Evolutionary conservation across 53 echinoderm and acorn worm genomes (phyloP).

Genomic region (Apostichopus leukothele): DNA sequence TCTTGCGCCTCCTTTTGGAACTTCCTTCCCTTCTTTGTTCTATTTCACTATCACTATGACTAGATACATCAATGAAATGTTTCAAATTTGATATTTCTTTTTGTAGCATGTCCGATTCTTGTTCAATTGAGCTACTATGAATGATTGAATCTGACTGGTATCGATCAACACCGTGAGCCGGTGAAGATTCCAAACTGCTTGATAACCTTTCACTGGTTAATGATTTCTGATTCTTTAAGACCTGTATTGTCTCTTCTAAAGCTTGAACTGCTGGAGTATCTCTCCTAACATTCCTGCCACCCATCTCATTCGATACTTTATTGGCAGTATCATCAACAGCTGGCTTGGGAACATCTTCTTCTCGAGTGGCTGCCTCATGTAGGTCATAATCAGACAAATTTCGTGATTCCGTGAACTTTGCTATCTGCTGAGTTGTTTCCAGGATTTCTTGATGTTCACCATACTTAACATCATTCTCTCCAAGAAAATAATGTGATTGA

Average conservation of each 20-base stretch:
- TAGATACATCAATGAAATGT: constrained; percentile 33
- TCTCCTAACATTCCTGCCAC: not conserved
- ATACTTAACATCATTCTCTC: not conserved
- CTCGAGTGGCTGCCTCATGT: constrained; percentile 27
- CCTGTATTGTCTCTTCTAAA: constrained; percentile 26
- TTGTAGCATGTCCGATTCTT: not conserved
- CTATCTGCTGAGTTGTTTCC: constrained; percentile 42
- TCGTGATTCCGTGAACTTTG: constrained; percentile 37
- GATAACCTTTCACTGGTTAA: not conserved
- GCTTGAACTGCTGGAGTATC: constrained; percentile 36
- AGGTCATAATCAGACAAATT: constrained; percentile 38
- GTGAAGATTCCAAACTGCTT: constrained; percentile 38
- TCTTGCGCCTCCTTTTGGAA: constrained; percentile 35
- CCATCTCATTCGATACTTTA: not conserved
- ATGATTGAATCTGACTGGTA: not conserved
- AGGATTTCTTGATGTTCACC: constrained; percentile 42
- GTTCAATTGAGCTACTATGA: constrained; percentile 20
- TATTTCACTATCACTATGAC: constrained; percentile 93
- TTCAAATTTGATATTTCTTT: constrained; percentile 20
- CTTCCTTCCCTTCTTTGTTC: constrained; percentile 48
- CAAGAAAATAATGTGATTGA: constrained; percentile 8
- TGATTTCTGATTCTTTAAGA: not conserved
- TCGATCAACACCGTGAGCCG: not conserved
- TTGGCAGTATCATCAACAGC: not conserved
- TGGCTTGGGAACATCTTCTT: not conserved